A percentile compares a stretch with the other conserved stretches of the same genome.
These are phyloP conservation scores for Asobara japonica DNA, from an alignment of 1,140 invertebrate genomes.

Conservation along the genomic window DNA sequence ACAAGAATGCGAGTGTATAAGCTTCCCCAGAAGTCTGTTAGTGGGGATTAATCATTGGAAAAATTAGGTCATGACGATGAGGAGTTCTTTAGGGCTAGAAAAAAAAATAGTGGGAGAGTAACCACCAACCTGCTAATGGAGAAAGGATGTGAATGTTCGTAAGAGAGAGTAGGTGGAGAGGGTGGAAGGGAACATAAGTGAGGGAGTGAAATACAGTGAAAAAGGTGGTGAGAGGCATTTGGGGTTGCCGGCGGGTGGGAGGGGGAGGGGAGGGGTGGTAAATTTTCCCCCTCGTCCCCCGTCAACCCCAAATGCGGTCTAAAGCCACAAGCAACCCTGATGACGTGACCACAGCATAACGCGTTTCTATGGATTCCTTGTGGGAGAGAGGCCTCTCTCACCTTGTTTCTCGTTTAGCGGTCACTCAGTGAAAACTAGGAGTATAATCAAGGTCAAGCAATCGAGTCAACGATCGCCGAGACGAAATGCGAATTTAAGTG, in stretches of 20 bases:
- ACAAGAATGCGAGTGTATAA: background rate
- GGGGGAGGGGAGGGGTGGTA: no score
- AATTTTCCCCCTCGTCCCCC: no score
- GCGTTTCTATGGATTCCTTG: slow-evolving; percentile 32
- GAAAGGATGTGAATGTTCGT: background rate
- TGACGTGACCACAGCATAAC: slow-evolving; percentile 30
- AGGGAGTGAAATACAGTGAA: background rate
- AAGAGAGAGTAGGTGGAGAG: background rate
- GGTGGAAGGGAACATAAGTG: background rate
- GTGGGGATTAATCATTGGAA: background rate
- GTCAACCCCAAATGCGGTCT: background rate
- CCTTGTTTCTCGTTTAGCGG: slow-evolving; percentile 28
- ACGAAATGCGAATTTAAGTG: slow-evolving; percentile 4
- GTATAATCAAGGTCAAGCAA: background rate
- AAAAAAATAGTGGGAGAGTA: background rate
- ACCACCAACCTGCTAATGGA: background rate
- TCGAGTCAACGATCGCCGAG: background rate
- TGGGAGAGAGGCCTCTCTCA: slow-evolving; percentile 35
- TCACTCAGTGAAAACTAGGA: slow-evolving; percentile 3
- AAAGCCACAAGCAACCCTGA: slow-evolving; percentile 17
- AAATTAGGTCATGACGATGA: background rate
- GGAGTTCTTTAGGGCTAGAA: background rate
- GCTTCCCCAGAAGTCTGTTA: background rate
- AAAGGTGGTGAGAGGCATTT: background rate
- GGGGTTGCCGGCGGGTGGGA: background rate